Evolutionary conservation across 2,888 invertebrate species (phyloP), one percentile per base, ranked within the genome.

Genomic region (Pammene fasciana): DNA sequence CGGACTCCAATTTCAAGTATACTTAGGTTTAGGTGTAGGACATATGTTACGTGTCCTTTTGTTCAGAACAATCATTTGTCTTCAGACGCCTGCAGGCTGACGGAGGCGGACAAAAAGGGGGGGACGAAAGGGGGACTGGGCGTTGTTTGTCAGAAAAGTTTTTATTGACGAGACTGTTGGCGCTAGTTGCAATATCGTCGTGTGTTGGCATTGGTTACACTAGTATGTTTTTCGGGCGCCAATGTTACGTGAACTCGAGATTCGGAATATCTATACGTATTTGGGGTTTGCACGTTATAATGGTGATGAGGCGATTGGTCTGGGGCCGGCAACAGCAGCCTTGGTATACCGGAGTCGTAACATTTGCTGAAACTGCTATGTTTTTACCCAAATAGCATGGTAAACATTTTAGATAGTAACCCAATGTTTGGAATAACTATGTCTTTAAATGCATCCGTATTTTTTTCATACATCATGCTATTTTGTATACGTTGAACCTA

Each of bases 1-100:
- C 34, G 18, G 52, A 54, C 54, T 50, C 13, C 16, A n/a, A 59
- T 59, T 59, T 10, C 45, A 45, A 43, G 13, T 43, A 14, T 48
- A 8, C 18, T 59, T 48, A 66, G 59, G 43, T 52, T 67, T 67
- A 50, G 57, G 43, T 50, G 18, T 66, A 56, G 43, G 41, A 52
- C 41, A 43, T 26, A 14, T 50, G 57, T 52, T 34, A 38, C 60
- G 46, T 41, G 56, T 48, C 62, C 62, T 26, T 64, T 68, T 68
- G 68, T 64, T 43, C 34, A 9, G 34, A 48, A 48, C 62, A 57
- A 56, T 62, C 67, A 48, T 64, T 68, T 68, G 56, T 68, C 68
- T 46, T 56, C 50, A 52, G 59, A 61, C 61, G 48, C 56, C 46
- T 65, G 46, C 45, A 26, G 60, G 43, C 45, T 61, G 60, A 38